Evolutionary conservation across 2,113 vertebrate genomes (phyloP), one percentile per base, ranked within the genome.

Genomic region (Centropus unirufus): DNA sequence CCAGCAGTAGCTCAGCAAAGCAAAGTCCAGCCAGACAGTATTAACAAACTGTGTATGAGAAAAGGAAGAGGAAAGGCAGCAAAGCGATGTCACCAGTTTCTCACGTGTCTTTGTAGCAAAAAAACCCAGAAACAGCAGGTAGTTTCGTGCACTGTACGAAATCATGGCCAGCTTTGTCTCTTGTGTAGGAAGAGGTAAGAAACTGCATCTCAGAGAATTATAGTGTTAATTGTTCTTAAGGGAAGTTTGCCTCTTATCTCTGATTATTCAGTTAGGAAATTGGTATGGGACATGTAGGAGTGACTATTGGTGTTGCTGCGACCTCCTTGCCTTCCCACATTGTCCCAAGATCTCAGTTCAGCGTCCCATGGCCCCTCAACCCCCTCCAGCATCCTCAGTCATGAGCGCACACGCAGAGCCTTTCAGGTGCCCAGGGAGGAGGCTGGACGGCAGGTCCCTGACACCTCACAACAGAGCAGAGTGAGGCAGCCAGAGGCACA

Each of bases 301-400:
- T 47, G 40, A 29, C 49, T 30, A 3, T 17, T 23, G 54, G 20
- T 1, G 1, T 51, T 78, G 23, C 22, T n/a, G 3, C 5, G 55
- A 67, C 30, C 36, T 42, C 47, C 44, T 62, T 5, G 24, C 19
- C 29, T 87, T 59, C 18, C 14, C 19, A 52, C 23, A 57, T 87
- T 78, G 30, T 61, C 24, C 24, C 68, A 76, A 73, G 46, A 54
- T 36, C 54, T 74, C 42, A 12, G 36, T 34, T 77, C 51, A 66
- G 13, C 54, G 46, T 32, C 19, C 40, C 0, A 0, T 6, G 5
- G 12, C 29, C 24, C 17, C n/a, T 69, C 3, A 17, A 30, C 11
- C 24, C 5, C 32, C 30, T 73, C 30, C 58, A 22, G 27, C 7
- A 12, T 26, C 30, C 52, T 82, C 3, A 15, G 30, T 34, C 3